phyloP scores from a whole-genome alignment of 1,140 invertebrate genomes.

The Ganaspis sp. region DNA sequence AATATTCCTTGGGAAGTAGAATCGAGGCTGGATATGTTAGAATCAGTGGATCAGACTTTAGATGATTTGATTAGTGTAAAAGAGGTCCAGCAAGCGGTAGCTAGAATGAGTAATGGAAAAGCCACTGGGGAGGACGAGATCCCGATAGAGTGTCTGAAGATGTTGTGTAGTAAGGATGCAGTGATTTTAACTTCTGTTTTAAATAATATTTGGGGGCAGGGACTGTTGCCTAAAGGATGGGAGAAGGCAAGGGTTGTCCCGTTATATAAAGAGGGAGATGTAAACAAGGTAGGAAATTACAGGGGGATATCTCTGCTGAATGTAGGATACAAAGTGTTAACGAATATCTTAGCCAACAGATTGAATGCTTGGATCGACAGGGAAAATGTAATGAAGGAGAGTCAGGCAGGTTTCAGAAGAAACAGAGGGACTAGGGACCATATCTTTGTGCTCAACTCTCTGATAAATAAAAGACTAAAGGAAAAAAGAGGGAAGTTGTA shows the following conservation, averaged over 20 bases:
- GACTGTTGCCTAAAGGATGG: background rate
- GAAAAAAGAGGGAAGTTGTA: background rate
- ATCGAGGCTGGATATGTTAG: no score
- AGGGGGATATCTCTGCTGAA: background rate
- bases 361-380: background rate
- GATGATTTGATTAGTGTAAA: no score
- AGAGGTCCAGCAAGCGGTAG: no score
- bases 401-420: conserved; percentile 5
- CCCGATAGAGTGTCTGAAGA: no score
- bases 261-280: background rate
- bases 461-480: conserved; percentile 14
- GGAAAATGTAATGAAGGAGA: background rate
- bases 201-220: background rate
- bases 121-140: no score
- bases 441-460: conserved; percentile 1
- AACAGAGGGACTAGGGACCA: background rate
- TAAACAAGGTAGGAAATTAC: background rate
- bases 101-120: no score
- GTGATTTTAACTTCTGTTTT: background rate
- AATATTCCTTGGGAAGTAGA: no score
- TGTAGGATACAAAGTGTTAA: background rate
- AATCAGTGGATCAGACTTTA: no score
- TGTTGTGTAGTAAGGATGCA: no score
- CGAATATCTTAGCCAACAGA: background rate
- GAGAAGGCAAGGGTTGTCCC: background rate